phyloP scores from a whole-genome alignment of 2,113 vertebrate species.

The Triplophysa dalaica region DNA sequence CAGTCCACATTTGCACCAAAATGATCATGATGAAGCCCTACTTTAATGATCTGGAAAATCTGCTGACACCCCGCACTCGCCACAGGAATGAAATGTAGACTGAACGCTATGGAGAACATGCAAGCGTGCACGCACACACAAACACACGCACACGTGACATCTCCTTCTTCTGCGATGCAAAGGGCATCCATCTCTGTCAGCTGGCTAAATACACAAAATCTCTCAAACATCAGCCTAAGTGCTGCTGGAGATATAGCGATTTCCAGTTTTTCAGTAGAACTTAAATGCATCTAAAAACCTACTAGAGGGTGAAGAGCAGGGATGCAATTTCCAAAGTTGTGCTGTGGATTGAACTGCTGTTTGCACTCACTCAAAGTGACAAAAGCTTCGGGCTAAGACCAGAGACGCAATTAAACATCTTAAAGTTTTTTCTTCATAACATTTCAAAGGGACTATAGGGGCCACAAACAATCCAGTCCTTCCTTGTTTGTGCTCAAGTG shows the following conservation, averaged over 20 bases:
- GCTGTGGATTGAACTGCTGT: neutral
- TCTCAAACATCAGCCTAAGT: slow-evolving; percentile 26
- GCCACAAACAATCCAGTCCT: neutral
- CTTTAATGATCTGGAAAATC: slow-evolving; percentile 51
- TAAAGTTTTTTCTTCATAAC: slow-evolving; percentile 16
- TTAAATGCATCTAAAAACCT: slow-evolving; percentile 14
- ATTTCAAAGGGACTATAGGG: slow-evolving; percentile 5
- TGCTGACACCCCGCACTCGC: slow-evolving; percentile 29
- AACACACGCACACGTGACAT: neutral
- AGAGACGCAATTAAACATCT: slow-evolving; percentile 22
- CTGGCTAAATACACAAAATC: slow-evolving; percentile 21
- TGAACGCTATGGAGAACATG: neutral
- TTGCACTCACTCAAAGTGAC: neutral
- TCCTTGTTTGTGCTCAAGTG: neutral
- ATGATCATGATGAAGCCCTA: slow-evolving; percentile 40
- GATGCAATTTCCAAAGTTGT: slow-evolving; percentile 7
- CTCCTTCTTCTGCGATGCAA: slow-evolving; percentile 1
- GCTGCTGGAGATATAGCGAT: slow-evolving; percentile 8
- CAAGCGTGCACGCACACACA: neutral
- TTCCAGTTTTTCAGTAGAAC: neutral
- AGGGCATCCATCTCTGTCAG: slow-evolving; percentile 16
- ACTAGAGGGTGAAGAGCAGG: slow-evolving; percentile 2
- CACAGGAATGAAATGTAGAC: neutral
- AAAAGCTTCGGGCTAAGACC: slow-evolving; percentile 7
- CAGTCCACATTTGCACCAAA: slow-evolving; percentile 21